These are phyloP conservation scores for Harpegnathos saltator DNA, from an alignment of 1,140 invertebrate genomes.

Conservation along the genomic window DNA sequence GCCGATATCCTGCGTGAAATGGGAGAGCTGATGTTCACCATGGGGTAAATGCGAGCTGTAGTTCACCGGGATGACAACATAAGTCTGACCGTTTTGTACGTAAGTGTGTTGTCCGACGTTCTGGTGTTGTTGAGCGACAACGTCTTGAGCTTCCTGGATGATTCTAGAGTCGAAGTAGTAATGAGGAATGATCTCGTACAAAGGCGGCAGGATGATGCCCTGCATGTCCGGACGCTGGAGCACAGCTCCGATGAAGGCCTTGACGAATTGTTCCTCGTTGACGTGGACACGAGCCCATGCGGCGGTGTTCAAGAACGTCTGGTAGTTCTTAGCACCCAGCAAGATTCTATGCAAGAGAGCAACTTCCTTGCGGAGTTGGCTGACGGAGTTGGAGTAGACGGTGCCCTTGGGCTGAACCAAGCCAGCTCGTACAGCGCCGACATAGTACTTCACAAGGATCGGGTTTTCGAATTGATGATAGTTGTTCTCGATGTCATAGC, in stretches of 20 bases:
- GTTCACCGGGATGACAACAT: conserved; percentile 84
- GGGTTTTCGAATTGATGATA: conserved; percentile 78
- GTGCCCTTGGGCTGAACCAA: conserved; percentile 81
- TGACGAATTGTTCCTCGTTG: conserved; percentile 84
- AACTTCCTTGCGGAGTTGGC: conserved; percentile 81
- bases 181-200: conserved; percentile 86
- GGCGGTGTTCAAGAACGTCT: conserved; percentile 82
- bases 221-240: conserved; percentile 82
- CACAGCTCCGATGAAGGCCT: conserved; percentile 81
- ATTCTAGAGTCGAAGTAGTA: conserved; percentile 84
- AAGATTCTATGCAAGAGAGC: conserved; percentile 83
- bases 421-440: conserved; percentile 73
- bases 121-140: conserved; percentile 76
- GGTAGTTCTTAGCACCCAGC: conserved; percentile 82
- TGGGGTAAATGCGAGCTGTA: conserved; percentile 86
- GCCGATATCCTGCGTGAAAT: conserved; percentile 91
- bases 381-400: conserved; percentile 74
- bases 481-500: conserved; percentile 79
- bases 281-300: conserved; percentile 83
- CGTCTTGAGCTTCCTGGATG: conserved; percentile 84
- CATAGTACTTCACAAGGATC: conserved; percentile 78
- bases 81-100: conserved; percentile 42
- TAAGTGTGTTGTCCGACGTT: conserved; percentile 62
- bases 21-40: conserved; percentile 87
- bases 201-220: conserved; percentile 83